phyloP scores from a whole-genome alignment of 2,888 invertebrate species.

The Mythimna pallens region DNA sequence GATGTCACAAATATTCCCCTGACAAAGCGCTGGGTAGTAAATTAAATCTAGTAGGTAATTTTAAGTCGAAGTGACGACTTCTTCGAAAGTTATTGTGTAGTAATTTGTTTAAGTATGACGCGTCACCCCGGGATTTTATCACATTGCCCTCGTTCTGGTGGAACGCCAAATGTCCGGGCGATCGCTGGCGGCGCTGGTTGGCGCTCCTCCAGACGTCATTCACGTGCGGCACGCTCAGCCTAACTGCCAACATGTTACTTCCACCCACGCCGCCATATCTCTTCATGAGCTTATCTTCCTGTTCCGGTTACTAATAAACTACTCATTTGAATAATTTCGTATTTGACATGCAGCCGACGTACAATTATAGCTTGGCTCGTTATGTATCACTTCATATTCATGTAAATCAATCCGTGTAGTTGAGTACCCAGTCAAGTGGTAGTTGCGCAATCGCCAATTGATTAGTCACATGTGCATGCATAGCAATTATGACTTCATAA shows the following conservation, averaged over 20 bases:
- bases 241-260: constrained; percentile 65
- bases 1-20: constrained; percentile 14
- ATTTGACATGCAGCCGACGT: constrained; percentile 16
- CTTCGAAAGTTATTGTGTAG: constrained; percentile 38
- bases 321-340: constrained; percentile 41
- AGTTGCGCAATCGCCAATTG: constrained; percentile 54
- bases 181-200: constrained; percentile 70
- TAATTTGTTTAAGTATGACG: constrained; percentile 58
- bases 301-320: constrained; percentile 76
- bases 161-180: constrained; percentile 76
- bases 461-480: constrained; percentile 53
- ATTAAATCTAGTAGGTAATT: neutral
- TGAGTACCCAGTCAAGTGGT: constrained; percentile 38
- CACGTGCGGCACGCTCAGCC: constrained; percentile 70
- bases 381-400: constrained; percentile 27
- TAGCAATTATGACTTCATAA: constrained; percentile 37
- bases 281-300: constrained; percentile 76
- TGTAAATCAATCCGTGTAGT: constrained; percentile 31
- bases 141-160: constrained; percentile 79
- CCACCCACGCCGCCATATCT: constrained; percentile 71
- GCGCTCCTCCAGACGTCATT: constrained; percentile 77
- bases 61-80: constrained; percentile 18
- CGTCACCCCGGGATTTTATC: constrained; percentile 72
- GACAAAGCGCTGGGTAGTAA: neutral
- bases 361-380: constrained; percentile 15